Percentiles rank a stretch among this genome's conserved stretches.
Evolutionary conservation across 2,797 vertebrate species (phyloP).

Genomic region (Crossoptilon crossoptilon): DNA sequence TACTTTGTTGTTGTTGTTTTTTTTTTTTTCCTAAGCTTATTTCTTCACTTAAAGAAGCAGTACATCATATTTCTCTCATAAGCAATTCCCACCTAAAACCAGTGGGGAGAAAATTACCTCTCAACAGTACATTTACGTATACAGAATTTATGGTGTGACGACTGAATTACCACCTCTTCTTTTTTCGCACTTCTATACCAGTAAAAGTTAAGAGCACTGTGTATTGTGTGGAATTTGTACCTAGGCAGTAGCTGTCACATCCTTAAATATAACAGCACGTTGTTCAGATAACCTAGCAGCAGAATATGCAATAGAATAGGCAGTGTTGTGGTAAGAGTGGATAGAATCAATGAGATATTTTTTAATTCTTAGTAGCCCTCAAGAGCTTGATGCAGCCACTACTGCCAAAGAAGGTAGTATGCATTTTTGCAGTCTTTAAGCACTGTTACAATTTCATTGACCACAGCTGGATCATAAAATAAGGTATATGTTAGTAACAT

Average conservation of each 20-base stretch:
- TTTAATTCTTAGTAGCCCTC: neutral
- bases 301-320: neutral
- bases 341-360: neutral
- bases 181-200: neutral
- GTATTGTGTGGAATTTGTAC: neutral
- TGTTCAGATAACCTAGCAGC: neutral
- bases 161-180: neutral
- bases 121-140: neutral
- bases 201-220: neutral
- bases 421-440: neutral
- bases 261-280: neutral
- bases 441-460: neutral
- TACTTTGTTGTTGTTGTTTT: neutral
- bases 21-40: neutral
- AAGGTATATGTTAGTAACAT: neutral
- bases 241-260: neutral
- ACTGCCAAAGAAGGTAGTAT: neutral
- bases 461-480: neutral
- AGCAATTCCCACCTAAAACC: neutral
- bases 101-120: neutral
- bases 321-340: accelerated
- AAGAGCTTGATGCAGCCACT: neutral
- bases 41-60: neutral
- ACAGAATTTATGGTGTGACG: neutral
- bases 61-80: neutral